These are phyloP conservation scores for Cossypha caffra DNA, from an alignment of 2,797 vertebrate species.

Conservation along the genomic window DNA sequence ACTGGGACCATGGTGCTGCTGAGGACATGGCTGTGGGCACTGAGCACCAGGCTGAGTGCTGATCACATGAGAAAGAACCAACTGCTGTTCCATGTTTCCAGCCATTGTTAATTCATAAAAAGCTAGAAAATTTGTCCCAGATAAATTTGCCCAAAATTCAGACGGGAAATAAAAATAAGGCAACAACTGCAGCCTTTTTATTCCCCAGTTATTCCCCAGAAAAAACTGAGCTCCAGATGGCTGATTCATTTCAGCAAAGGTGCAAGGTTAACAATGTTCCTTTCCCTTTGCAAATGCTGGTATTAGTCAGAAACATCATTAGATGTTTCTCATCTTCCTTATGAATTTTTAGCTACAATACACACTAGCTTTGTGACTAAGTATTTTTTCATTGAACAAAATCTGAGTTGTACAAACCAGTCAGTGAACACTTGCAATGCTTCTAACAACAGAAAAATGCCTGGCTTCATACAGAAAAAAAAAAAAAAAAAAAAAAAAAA, in stretches of 20 bases:
- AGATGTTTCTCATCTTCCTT: not conserved
- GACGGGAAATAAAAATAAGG: not conserved
- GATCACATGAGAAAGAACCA: not conserved
- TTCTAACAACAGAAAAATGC: not conserved
- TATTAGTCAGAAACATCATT: not conserved
- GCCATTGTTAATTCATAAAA: not conserved
- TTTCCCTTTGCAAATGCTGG: not conserved
- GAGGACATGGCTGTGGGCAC: fast-evolving
- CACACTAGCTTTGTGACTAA: not conserved
- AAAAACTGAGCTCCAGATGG: not conserved
- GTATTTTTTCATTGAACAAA: not conserved
- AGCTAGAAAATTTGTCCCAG: not conserved
- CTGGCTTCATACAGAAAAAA: not conserved
- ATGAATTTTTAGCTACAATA: not conserved
- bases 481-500: not conserved
- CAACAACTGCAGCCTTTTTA: not conserved
- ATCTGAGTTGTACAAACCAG: not conserved
- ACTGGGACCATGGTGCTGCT: not conserved
- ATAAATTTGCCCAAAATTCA: not conserved
- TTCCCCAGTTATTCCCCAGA: not conserved
- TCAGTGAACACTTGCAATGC: not conserved
- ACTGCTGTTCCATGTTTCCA: not conserved
- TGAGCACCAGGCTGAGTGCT: not conserved
- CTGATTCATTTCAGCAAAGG: not conserved
- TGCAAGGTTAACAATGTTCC: not conserved